Evolutionary conservation across 2,113 vertebrate species (phyloP).

Genomic region (Taurulus bubalis): DNA sequence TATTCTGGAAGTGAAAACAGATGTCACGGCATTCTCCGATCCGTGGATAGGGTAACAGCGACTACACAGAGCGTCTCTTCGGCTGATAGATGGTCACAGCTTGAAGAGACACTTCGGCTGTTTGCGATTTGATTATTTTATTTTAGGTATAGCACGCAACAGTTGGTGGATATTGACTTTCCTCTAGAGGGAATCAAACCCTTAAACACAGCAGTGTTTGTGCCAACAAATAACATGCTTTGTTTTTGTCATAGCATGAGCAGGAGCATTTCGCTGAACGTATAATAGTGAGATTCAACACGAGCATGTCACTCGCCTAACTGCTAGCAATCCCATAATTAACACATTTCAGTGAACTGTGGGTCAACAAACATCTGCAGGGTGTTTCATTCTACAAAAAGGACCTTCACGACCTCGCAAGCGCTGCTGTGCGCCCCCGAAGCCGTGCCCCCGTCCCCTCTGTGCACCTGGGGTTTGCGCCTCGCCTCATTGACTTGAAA

Average conservation of each 20-base stretch:
- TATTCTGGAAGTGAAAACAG: slow-evolving; percentile 16
- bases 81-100: slow-evolving; percentile 3
- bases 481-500: slow-evolving; percentile 25
- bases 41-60: neutral
- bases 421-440: no score
- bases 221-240: neutral
- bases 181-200: neutral
- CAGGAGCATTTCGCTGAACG: neutral
- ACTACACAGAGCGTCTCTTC: neutral
- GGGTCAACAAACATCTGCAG: slow-evolving; percentile 39
- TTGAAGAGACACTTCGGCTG: neutral
- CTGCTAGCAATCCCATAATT: slow-evolving; percentile 11
- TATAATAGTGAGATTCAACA: slow-evolving; percentile 10
- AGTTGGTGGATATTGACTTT: slow-evolving; percentile 24
- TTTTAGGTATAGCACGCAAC: slow-evolving; percentile 10
- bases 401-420: no score
- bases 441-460: no score
- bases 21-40: slow-evolving; percentile 18
- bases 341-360: slow-evolving; percentile 17
- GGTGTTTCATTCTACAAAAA: slow-evolving; percentile 29
- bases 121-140: neutral
- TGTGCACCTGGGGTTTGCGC: slow-evolving; percentile 6
- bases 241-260: neutral
- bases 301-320: neutral
- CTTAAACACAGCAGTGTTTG: slow-evolving; percentile 8